phyloP scores from a whole-genome alignment of 2,888 invertebrate genomes.

The Athalia circularis region DNA sequence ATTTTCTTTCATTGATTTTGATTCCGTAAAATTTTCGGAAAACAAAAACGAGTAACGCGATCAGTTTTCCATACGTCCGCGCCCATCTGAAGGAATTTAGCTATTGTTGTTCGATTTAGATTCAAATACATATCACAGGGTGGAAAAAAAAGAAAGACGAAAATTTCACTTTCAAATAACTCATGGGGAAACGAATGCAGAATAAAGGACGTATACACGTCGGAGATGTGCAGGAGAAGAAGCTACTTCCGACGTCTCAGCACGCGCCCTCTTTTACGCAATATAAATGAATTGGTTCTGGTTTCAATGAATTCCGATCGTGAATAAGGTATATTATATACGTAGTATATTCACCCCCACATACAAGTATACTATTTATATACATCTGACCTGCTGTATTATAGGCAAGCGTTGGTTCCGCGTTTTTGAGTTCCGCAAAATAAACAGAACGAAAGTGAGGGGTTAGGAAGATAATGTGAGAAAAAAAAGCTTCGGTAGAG shows the following conservation, averaged over 20 bases:
- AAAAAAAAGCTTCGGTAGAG: not conserved
- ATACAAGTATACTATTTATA: not conserved
- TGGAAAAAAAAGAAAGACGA: not conserved
- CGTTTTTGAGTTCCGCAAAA: not conserved
- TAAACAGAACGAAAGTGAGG: not conserved
- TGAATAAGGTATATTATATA: not conserved
- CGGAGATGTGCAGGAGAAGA: not conserved
- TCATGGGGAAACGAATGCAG: not conserved
- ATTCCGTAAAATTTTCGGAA: too few species aligned
- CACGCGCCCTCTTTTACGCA: slow-evolving; percentile 12
- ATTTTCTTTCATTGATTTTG: not conserved
- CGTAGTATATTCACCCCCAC: too few species aligned
- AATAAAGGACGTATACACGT: not conserved
- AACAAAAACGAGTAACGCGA: too few species aligned
- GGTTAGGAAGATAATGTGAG: not conserved
- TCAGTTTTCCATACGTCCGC: too few species aligned
- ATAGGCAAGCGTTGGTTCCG: too few species aligned
- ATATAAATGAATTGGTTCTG: slow-evolving; percentile 30
- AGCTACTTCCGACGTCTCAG: slow-evolving; percentile 7
- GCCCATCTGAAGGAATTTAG: too few species aligned
- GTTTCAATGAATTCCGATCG: slow-evolving; percentile 31
- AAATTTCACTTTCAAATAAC: slow-evolving; percentile 26
- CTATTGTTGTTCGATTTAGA: not conserved
- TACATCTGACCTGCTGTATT: too few species aligned
- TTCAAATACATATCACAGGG: not conserved